Evolutionary conservation across 2,888 invertebrate species (phyloP).

Genomic region (Lasioglossum morio): DNA sequence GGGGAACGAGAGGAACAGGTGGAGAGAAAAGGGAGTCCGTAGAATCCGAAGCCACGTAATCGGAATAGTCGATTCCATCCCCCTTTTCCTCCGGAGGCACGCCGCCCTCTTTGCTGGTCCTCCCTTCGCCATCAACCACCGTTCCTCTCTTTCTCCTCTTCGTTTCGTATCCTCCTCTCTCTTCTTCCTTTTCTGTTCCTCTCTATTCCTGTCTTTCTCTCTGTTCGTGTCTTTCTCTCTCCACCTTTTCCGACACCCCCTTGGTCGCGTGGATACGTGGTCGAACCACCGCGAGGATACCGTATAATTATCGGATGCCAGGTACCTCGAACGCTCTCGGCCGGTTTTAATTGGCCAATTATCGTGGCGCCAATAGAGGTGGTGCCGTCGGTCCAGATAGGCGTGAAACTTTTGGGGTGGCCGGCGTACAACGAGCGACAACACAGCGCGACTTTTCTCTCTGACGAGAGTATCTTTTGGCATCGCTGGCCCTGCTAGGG

Average conservation of each 20-base stretch:
- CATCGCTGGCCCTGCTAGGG: constrained; percentile 47
- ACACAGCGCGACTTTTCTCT: constrained; percentile 73
- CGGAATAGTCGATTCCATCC: constrained; percentile 81
- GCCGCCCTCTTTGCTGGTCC: constrained; percentile 37
- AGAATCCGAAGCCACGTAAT: constrained; percentile 80
- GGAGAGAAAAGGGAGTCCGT: constrained; percentile 48
- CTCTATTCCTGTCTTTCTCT: constrained; percentile 34
- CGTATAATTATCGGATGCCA: constrained; percentile 82
- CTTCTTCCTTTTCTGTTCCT: constrained; percentile 39
- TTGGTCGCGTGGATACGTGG: constrained; percentile 79
- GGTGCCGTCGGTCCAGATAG: constrained; percentile 80
- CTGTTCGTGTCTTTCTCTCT: constrained; percentile 21
- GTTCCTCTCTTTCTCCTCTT: constrained; percentile 34
- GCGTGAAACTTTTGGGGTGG: constrained; percentile 83
- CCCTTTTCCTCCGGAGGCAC: constrained; percentile 67
- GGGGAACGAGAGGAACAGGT: constrained; percentile 28
- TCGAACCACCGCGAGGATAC: constrained; percentile 80
- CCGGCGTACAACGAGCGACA: constrained; percentile 78
- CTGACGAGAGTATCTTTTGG: constrained; percentile 73
- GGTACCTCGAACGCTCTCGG: constrained; percentile 79
- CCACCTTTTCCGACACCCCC: constrained; percentile 45
- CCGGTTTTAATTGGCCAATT: constrained; percentile 84
- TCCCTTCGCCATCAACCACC: constrained; percentile 47
- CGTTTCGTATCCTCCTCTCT: constrained; percentile 19
- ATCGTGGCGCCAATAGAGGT: constrained; percentile 82